These are phyloP conservation scores for Galerucella nymphaeae DNA, from an alignment of 2,888 invertebrate species.

Conservation along the genomic window DNA sequence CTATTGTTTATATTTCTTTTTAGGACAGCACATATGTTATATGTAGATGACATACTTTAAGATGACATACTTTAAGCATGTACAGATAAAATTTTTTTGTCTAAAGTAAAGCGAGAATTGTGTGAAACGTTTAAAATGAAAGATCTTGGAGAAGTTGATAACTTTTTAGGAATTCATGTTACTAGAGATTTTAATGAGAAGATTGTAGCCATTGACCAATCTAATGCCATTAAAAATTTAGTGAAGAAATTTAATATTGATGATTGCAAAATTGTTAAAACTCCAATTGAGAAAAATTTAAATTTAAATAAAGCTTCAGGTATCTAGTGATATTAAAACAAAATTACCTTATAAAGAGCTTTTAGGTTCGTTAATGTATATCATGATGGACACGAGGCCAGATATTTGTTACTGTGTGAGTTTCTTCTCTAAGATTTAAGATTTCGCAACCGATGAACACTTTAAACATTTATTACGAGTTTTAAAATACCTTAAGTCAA, in stretches of 20 bases:
- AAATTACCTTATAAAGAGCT: constrained; percentile 38
- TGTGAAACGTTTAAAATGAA: constrained; percentile 35
- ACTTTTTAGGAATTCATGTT: too few relatives aligned
- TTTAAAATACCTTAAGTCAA: too few relatives aligned
- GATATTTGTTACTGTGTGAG: too few relatives aligned
- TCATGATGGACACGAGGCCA: constrained; percentile 24
- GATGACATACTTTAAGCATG: constrained; percentile 31
- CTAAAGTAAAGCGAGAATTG: constrained; percentile 8
- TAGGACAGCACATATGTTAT: constrained; percentile 27
- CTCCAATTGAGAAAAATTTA: constrained; percentile 37
- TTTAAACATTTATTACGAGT: background rate
- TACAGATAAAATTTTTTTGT: constrained; percentile 23
- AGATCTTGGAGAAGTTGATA: constrained; percentile 7
- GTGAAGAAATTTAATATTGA: constrained; percentile 29
- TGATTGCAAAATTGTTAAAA: constrained; percentile 32
- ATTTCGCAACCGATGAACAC: background rate
- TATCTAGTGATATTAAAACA: constrained; percentile 21
- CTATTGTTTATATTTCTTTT: constrained; percentile 35
- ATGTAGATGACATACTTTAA: constrained; percentile 35
- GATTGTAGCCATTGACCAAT: constrained; percentile 33
- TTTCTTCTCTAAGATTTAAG: background rate
- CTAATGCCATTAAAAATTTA: constrained; percentile 7
- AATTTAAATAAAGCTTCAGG: constrained; percentile 33
- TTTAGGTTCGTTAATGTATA: constrained; percentile 35
- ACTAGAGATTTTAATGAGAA: constrained; percentile 27